Base-by-base conservation (phyloP, 2,888 invertebrate species). In the Chymomyza procnemis region DNA sequence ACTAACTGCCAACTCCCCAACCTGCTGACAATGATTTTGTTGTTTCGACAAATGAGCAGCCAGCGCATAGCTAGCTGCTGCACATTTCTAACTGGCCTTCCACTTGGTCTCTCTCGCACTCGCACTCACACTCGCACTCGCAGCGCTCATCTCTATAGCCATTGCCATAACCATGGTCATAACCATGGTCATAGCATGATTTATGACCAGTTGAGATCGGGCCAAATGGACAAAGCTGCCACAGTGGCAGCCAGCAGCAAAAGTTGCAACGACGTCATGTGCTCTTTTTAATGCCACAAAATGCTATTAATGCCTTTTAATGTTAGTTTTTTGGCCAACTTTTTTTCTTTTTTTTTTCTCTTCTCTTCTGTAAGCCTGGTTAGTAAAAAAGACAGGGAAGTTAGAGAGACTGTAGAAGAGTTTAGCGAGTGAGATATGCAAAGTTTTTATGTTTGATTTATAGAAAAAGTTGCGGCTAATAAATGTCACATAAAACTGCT, bases 401-500 rank as follows among this genome's bases (percentile, higher is more conserved):
- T 26, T 26, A 41, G 34, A 30, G 30, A 41, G 34, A 26, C 34
- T 12, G 34, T 34, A 34, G 34, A 61, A 46, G 47, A 59, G 47
- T 59, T 48, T 47, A 19, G 34, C 34, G 34, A n/a, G n/a, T 41
- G 34, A 41, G 34, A 41, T 41, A 65, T 55, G 61, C 67, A 56
- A 68, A 57, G 66, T 67, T 74, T 60, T 57, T 61, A 34, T 58
- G 61, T n/a, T 73, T 80, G 80, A 82, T 82, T 82, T 81, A 85
- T 81, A 73, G 75, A 80, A 80, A 81, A 82, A 81, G 80, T 81
- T 85, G 78, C 85, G 74, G 80, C 80, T 82, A 82, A 85, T 82
- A 81, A 81, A 85, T 81, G 85, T 81, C 83, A 79, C 61, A 73
- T 75, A 70, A 75, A 77, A 73, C 62, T 69, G 41, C 56, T n/a